These are phyloP conservation scores for Gila robusta DNA, from an alignment of 2,797 vertebrate genomes.

Conservation along the genomic window DNA sequence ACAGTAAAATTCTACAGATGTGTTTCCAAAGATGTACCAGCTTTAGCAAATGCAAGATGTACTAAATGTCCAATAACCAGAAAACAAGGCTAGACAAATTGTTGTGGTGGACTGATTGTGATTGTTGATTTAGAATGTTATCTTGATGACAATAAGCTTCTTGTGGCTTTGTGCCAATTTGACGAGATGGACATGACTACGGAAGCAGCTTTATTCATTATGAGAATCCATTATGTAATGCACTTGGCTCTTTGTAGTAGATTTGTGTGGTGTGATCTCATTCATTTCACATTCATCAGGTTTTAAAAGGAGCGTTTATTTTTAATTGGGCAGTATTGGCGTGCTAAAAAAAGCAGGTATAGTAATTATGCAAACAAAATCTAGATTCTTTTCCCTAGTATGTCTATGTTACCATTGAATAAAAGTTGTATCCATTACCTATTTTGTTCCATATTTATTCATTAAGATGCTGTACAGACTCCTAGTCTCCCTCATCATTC, in stretches of 20 bases:
- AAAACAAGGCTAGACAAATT: neutral
- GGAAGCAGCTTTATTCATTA: slow-evolving; percentile 41
- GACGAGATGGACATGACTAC: slow-evolving; percentile 22
- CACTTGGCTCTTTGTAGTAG: neutral
- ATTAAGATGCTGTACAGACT: neutral
- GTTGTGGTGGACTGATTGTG: neutral
- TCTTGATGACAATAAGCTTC: neutral
- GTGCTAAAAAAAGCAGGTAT: no score
- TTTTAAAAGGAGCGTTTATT: slow-evolving; percentile 10
- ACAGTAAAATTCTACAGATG: neutral
- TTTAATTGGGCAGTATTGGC: neutral
- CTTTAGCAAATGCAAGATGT: neutral
- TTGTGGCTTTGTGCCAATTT: slow-evolving; percentile 21
- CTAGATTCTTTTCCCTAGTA: neutral
- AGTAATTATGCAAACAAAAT: neutral
- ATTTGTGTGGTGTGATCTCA: slow-evolving; percentile 1
- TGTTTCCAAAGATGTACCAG: neutral
- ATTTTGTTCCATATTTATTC: neutral
- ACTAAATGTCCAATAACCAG: neutral
- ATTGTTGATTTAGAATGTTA: neutral
- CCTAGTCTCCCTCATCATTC: neutral
- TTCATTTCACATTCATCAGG: neutral
- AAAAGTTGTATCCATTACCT: neutral
- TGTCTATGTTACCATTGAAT: neutral
- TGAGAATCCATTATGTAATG: slow-evolving; percentile 30